phyloP scores from a whole-genome alignment of 2,888 invertebrate genomes.

The Eubasilissa splendida region DNA sequence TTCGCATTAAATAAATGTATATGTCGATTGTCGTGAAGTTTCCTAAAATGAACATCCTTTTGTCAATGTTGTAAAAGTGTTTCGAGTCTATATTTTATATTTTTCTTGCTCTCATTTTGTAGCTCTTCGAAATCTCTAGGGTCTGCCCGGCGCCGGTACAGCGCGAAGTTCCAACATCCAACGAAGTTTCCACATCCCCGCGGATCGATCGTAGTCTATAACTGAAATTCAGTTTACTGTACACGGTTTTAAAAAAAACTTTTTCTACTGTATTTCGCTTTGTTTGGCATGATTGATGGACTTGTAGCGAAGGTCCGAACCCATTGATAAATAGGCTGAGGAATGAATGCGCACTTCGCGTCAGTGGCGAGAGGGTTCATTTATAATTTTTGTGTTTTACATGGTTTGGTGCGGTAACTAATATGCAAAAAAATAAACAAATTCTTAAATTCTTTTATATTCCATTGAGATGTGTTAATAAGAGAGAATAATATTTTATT shows the following conservation, averaged over 20 bases:
- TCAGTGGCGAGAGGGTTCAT: too few relatives aligned
- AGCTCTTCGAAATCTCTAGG: not conserved
- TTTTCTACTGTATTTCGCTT: slow-evolving; percentile 8
- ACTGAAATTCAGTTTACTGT: slow-evolving; percentile 29
- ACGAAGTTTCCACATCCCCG: slow-evolving; percentile 1
- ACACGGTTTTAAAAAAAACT: not conserved
- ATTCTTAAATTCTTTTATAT: too few relatives aligned
- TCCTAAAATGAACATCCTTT: too few relatives aligned
- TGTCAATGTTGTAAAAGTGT: too few relatives aligned
- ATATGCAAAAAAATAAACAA: too few relatives aligned
- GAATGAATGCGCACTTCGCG: not conserved
- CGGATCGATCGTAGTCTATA: slow-evolving; percentile 27
- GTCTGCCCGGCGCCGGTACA: not conserved
- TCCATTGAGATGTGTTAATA: too few relatives aligned
- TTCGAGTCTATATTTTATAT: not conserved
- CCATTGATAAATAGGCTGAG: not conserved
- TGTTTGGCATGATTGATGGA: slow-evolving; percentile 14
- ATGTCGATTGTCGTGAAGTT: too few relatives aligned
- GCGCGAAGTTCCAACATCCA: slow-evolving; percentile 1
- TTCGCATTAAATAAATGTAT: too few relatives aligned
- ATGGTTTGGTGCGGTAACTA: too few relatives aligned
- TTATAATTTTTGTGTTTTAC: too few relatives aligned
- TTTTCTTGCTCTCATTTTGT: not conserved
- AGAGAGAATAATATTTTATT: too few relatives aligned
- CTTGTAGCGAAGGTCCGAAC: not conserved